A percentile compares a stretch with the other conserved stretches of the same genome.
These are phyloP conservation scores for Trichoplusia ni DNA, from an alignment of 1,140 invertebrate species.

Conservation along the genomic window DNA sequence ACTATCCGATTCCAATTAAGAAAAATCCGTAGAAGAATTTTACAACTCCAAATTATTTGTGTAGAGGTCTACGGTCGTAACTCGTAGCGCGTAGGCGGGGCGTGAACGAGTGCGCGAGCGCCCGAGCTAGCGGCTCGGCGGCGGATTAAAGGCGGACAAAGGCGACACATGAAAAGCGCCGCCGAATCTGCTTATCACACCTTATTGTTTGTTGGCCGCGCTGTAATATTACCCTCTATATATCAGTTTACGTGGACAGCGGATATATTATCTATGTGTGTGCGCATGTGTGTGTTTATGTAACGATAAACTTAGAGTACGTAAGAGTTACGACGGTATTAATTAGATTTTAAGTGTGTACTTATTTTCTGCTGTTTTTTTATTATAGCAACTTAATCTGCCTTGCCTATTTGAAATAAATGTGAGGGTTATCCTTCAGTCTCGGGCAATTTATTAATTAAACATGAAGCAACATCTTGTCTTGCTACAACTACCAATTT, in stretches of 20 bases:
- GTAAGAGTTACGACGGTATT: slow-evolving; percentile 4
- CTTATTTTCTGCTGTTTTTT: background rate
- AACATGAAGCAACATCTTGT: too few relatives aligned
- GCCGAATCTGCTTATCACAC: slow-evolving; percentile 74
- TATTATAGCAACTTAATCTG: background rate
- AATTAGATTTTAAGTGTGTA: slow-evolving; percentile 23
- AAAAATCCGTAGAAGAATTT: background rate
- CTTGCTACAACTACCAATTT: too few relatives aligned
- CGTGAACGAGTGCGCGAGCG: slow-evolving; percentile 35
- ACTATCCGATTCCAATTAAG: too few relatives aligned
- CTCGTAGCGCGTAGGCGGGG: slow-evolving; percentile 16
- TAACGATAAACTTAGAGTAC: slow-evolving; percentile 35
- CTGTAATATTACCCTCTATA: slow-evolving; percentile 69
- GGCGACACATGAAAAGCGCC: slow-evolving; percentile 71
- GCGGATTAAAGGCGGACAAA: slow-evolving; percentile 74
- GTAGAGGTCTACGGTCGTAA: slow-evolving; percentile 15
- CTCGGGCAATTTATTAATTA: too few relatives aligned
- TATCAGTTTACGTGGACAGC: slow-evolving; percentile 64
- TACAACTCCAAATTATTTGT: background rate
- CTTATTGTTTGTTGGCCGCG: slow-evolving; percentile 70
- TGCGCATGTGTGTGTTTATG: slow-evolving; percentile 33
- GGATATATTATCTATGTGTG: slow-evolving; percentile 10
- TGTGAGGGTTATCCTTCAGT: too few relatives aligned
- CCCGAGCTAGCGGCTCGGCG: slow-evolving; percentile 45
- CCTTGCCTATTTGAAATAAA: too few relatives aligned